Evolutionary conservation across 1,140 invertebrate species (phyloP), one percentile per base, ranked within the genome.

Genomic region (Brachionus asplanchnoidis): DNA sequence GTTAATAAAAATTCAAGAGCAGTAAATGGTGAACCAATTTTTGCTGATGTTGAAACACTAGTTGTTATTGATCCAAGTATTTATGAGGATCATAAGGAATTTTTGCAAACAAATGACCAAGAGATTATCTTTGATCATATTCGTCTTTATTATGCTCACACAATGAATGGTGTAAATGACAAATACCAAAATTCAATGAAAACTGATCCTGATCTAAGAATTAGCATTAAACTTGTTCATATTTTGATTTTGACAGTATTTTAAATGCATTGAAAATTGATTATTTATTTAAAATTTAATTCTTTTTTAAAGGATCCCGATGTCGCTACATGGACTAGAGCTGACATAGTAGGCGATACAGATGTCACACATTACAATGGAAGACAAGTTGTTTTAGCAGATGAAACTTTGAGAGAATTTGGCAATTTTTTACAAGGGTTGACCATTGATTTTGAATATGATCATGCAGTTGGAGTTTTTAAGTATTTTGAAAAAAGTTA

Each of bases 391-490:
- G 6, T 82, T 23, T 14, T 65, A 26, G 32, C 50, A 26, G 36
- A 14, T 28, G 9, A 26, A 40, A 68, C 65, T 32, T 44, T 82
- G 20, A 40, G 2, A 14, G 32, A 23, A 36, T 65, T 82, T 44
- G 17, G 26, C 17, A 42, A 4, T 36, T 82, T 11, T 36, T 14
- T 82, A n/a, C 14, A 28, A 28, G 4, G 11, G 0, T 7, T 6
- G 23, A 36, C 20, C 9, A 7, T 65, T 53, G 4, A n/a, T 14
- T n/a, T 80, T 42, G 26, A 26, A 1, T 80, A 80, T 80, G 77
- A 80, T 65, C 79, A 65, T 65, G 79, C 79, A 36, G 40, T 65
- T 23, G 79, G 50, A 42, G 32, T 82, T 65, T 82, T 82, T 46
- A 44, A 68, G 79, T 82, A 65, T 14, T 60, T 46, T 32, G 12